These are phyloP conservation scores for Epinotia bilunana DNA, from an alignment of 2,888 invertebrate genomes.

Conservation along the genomic window DNA sequence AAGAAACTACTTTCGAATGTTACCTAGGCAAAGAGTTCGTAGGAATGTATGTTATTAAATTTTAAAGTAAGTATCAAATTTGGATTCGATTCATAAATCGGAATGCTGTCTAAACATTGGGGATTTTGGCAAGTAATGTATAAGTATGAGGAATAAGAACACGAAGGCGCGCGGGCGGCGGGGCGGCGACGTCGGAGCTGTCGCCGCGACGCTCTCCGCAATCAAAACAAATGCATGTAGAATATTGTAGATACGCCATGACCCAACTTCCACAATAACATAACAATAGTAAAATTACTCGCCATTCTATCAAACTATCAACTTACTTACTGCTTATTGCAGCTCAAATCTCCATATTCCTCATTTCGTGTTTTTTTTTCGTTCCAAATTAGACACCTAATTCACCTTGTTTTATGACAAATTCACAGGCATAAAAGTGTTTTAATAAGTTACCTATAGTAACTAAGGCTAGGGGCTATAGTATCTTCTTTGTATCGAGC, in stretches of 20 bases:
- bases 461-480: not conserved
- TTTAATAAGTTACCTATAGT: too few relatives aligned
- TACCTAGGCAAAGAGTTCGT: not conserved
- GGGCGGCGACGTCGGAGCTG: conserved; percentile 68
- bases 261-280: conserved; percentile 55
- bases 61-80: conserved; percentile 40
- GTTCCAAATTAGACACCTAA: not conserved
- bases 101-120: conserved; percentile 54
- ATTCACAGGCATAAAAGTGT: not conserved
- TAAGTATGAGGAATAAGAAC: conserved; percentile 61
- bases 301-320: not conserved
- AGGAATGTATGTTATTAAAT: conserved; percentile 6
- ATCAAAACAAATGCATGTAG: conserved; percentile 60
- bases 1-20: not conserved
- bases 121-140: conserved; percentile 60
- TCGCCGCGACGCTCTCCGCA: conserved; percentile 58
- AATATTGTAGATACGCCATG: conserved; percentile 52
- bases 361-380: not conserved
- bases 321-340: not conserved
- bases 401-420: not conserved
- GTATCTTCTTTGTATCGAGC: not conserved
- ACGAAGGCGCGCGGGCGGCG: conserved; percentile 54
- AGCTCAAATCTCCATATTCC: not conserved
- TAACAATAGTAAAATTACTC: conserved; percentile 26
- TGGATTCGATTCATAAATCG: conserved; percentile 33